phyloP scores from a whole-genome alignment of 2,797 vertebrate genomes.

The Rhinogobio ventralis region DNA sequence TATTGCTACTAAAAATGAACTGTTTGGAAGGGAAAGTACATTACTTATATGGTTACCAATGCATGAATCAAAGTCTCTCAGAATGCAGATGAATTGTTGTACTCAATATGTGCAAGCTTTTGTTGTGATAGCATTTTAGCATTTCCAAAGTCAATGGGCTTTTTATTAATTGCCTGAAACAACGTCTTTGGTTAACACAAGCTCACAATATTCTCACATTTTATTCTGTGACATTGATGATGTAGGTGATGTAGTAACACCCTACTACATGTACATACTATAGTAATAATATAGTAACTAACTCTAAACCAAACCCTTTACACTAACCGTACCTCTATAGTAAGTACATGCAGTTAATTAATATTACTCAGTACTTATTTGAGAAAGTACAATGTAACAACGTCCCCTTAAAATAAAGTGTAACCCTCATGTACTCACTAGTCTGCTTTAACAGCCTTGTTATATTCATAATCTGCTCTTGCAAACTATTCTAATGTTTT shows the following conservation, averaged over 20 bases:
- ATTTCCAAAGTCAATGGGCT: neutral
- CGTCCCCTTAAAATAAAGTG: neutral
- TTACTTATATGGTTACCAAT: neutral
- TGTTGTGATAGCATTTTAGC: neutral
- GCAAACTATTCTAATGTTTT: too few relatives aligned
- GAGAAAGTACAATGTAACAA: neutral
- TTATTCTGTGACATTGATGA: too few relatives aligned
- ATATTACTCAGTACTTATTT: neutral
- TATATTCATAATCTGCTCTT: too few relatives aligned
- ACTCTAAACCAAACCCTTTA: neutral
- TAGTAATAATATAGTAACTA: neutral
- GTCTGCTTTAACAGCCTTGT: too few relatives aligned
- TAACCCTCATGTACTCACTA: neutral
- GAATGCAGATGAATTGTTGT: neutral
- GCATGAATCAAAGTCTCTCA: neutral
- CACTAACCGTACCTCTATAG: neutral
- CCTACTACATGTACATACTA: neutral
- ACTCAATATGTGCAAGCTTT: neutral
- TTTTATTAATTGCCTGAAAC: neutral
- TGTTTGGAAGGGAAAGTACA: neutral
- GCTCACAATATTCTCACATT: neutral
- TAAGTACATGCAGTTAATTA: neutral
- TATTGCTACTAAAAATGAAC: neutral
- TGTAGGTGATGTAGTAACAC: neutral
- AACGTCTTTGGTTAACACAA: neutral